These are phyloP conservation scores for Julus scanicus DNA, from an alignment of 2,888 invertebrate genomes.

Conservation along the genomic window DNA sequence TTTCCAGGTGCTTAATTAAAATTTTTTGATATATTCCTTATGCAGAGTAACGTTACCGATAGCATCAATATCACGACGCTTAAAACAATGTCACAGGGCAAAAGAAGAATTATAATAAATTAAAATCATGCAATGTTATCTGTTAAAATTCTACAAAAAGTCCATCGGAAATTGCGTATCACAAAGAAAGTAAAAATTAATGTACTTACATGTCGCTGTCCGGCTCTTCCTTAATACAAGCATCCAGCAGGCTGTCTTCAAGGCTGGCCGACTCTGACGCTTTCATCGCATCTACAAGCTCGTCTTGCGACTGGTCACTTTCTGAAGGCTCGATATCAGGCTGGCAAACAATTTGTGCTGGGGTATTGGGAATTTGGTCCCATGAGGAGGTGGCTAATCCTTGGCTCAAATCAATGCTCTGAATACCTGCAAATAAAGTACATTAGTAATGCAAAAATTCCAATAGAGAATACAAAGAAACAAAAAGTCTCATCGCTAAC, in stretches of 20 bases:
- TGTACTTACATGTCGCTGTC: constrained; percentile 50
- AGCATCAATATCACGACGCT: too few relatives aligned
- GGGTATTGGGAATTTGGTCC: constrained; percentile 57
- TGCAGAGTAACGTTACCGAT: too few relatives aligned
- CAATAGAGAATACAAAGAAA: background rate
- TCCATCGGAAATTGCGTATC: too few relatives aligned
- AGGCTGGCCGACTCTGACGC: constrained; percentile 43
- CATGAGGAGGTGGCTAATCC: constrained; percentile 55
- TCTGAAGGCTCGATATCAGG: constrained; percentile 59
- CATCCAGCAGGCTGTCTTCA: constrained; percentile 54
- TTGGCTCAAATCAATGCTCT: constrained; percentile 58
- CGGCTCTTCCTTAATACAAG: constrained; percentile 54
- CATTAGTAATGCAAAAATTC: background rate
- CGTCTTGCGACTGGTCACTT: constrained; percentile 59
- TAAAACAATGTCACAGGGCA: too few relatives aligned
- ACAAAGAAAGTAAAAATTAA: background rate
- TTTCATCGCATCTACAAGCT: constrained; percentile 57
- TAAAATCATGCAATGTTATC: too few relatives aligned
- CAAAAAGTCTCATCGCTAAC: background rate
- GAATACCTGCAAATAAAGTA: constrained; percentile 50
- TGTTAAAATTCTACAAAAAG: too few relatives aligned
- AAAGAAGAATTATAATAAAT: too few relatives aligned
- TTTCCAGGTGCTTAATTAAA: too few relatives aligned
- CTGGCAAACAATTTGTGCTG: constrained; percentile 58
- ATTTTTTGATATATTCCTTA: too few relatives aligned